A percentile compares a stretch with the other conserved stretches of the same genome.
These are phyloP conservation scores for Nebria brevicollis DNA, from an alignment of 2,888 invertebrate species.

Conservation along the genomic window DNA sequence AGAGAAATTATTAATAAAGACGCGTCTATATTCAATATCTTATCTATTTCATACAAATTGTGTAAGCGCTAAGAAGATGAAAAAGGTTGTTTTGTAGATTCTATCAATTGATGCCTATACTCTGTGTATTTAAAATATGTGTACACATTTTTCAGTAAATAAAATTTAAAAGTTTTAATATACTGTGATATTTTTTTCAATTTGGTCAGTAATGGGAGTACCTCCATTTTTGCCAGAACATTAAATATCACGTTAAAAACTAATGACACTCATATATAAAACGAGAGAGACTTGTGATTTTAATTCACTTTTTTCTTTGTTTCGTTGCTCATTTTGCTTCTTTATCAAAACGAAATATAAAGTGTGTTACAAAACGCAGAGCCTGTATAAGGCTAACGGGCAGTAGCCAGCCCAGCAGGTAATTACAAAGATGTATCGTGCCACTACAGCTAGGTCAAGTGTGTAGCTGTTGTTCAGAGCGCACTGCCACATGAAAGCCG, in stretches of 20 bases:
- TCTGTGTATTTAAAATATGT: too few relatives aligned
- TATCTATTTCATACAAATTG: too few relatives aligned
- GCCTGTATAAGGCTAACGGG: background rate
- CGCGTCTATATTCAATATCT: too few relatives aligned
- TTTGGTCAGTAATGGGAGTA: background rate
- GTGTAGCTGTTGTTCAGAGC: conserved; percentile 22
- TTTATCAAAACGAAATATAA: conserved; percentile 1
- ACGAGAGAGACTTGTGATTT: background rate
- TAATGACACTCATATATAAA: background rate
- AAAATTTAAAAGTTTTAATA: background rate
- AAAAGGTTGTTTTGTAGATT: too few relatives aligned
- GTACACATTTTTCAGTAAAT: background rate
- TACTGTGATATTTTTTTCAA: background rate
- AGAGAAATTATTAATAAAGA: too few relatives aligned
- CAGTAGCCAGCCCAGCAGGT: conserved; percentile 15
- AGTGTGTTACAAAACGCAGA: background rate
- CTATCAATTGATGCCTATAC: too few relatives aligned
- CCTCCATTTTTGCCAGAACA: background rate
- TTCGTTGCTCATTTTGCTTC: background rate
- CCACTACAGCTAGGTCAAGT: conserved; percentile 36
- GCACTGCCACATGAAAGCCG: conserved; percentile 24
- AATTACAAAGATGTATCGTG: conserved; percentile 42
- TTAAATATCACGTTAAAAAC: background rate
- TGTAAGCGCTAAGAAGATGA: too few relatives aligned
- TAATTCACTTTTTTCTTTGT: background rate